Conservation (phyloP, 2,888 invertebrate genomes). For the Zhuqinia jingwanae region DNA sequence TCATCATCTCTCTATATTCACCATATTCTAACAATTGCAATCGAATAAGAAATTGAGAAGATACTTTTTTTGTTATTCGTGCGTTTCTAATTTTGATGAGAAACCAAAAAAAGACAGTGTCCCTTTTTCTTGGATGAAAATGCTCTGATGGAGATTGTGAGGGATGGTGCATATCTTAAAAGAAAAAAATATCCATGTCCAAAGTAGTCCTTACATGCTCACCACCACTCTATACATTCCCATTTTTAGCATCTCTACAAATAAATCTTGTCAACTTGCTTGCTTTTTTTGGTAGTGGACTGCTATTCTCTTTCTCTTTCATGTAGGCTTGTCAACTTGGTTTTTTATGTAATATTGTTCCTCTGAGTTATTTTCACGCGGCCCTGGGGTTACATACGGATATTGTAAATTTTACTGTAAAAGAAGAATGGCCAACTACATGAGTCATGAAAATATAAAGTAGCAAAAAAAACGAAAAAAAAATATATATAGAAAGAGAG, state of each 20-base stretch:
- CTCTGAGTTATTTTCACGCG: slow-evolving; percentile 54
- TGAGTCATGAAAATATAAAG: slow-evolving; percentile 50
- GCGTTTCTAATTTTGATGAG: slow-evolving; percentile 59
- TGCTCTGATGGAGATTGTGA: slow-evolving; percentile 20
- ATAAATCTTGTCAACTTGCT: slow-evolving; percentile 54
- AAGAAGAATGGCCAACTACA: slow-evolving; percentile 47
- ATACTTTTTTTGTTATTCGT: slow-evolving; percentile 45
- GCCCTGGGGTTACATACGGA: slow-evolving; percentile 61
- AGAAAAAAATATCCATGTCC: slow-evolving; percentile 2
- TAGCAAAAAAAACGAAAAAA: slow-evolving; percentile 5
- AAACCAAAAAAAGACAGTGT: slow-evolving; percentile 6
- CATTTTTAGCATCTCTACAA: not conserved
- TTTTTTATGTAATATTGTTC: slow-evolving; percentile 1
- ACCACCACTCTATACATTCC: slow-evolving; percentile 8
- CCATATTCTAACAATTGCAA: not conserved
- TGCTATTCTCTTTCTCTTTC: slow-evolving; percentile 6
- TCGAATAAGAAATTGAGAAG: not conserved
- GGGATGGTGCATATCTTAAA: slow-evolving; percentile 5
- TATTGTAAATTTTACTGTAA: slow-evolving; percentile 64
- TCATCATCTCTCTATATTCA: not conserved
- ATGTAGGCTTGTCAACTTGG: slow-evolving; percentile 53
- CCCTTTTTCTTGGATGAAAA: slow-evolving; percentile 14
- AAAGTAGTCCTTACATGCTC: not conserved
- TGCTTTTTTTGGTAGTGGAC: too few relatives aligned
- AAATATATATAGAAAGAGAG: not conserved